Base-by-base conservation (phyloP, 1,140 invertebrate genomes). In the Polypedilum pembai region DNA sequence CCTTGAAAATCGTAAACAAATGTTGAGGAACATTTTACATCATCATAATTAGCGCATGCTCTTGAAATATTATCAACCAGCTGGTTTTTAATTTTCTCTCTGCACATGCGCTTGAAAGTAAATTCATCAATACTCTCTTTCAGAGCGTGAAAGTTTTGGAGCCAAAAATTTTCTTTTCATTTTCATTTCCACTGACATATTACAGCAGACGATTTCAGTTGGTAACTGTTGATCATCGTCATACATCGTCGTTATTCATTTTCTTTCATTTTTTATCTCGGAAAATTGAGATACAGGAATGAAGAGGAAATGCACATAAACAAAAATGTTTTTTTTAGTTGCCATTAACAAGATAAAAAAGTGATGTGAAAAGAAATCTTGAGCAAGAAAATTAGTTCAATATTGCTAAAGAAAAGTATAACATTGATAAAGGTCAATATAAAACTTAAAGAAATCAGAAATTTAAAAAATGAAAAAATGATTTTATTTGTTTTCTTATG, bases 1-100 rank as follows among this genome's bases (percentile, higher is more conserved):
- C 65, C 65, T 69, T 69, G 65, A 69, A 69, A 69, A 69, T 69
- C 65, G 65, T 69, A 69, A 69, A 69, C 65, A 69, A 18, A 69
- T 69, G 17, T 18, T 69, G 65, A 10, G 18, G 20, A 69, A 69
- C 20, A 20, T 21, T 69, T 69, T 69, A 69, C 65, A 69, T 69
- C 17, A 69, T 18, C 3, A 33, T 33, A 33, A 7, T 21, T 18
- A 8, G 65, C 65, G 65, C 65, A 69, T 69, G 17, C 8, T 18
- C 20, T 18, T 10, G 20, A 69, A 18, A 69, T 10, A 18, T 20
- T 8, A 18, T 21, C 17, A 18, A 69, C 17, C 65, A 69, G 65
- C 65, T 69, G 65, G 65, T 69, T 69, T 69, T 15, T 8, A 20
- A 10, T 69, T 69, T 20, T 20, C 65, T 69, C 65, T 69, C 65